These are phyloP conservation scores for Mobula hypostoma DNA, from an alignment of 2,113 vertebrate genomes.

Conservation along the genomic window DNA sequence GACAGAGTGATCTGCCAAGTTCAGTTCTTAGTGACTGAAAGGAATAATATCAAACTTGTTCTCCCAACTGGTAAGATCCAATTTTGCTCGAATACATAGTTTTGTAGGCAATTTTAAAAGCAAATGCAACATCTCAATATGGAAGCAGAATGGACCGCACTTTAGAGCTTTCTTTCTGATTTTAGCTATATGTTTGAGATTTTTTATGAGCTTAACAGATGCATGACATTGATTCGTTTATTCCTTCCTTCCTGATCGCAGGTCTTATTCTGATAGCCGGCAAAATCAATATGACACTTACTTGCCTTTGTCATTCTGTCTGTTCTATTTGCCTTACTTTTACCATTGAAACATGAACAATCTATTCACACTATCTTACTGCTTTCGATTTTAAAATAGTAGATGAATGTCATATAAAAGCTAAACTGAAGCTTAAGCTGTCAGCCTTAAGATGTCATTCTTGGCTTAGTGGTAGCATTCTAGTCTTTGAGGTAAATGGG, in stretches of 20 bases:
- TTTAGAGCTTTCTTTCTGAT: background rate
- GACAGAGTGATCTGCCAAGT: background rate
- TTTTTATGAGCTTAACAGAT: background rate
- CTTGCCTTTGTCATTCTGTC: background rate
- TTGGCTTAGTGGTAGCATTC: background rate
- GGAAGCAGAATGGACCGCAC: background rate
- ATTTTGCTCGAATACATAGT: background rate
- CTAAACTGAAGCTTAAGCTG: background rate
- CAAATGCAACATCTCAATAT: background rate
- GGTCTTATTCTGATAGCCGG: background rate
- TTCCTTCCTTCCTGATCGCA: background rate
- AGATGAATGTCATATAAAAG: background rate
- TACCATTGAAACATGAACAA: background rate
- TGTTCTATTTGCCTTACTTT: background rate
- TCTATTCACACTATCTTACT: background rate
- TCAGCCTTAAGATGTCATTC: background rate
- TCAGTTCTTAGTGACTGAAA: background rate
- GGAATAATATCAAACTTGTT: background rate
- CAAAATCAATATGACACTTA: background rate
- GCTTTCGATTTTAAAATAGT: background rate
- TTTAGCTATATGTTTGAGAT: background rate
- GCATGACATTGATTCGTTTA: background rate
- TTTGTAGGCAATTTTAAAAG: background rate
- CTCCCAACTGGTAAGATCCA: background rate
- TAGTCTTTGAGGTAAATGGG: no score